phyloP scores from a whole-genome alignment of 2,797 vertebrate genomes.

The Notoglanidium macrostoma region DNA sequence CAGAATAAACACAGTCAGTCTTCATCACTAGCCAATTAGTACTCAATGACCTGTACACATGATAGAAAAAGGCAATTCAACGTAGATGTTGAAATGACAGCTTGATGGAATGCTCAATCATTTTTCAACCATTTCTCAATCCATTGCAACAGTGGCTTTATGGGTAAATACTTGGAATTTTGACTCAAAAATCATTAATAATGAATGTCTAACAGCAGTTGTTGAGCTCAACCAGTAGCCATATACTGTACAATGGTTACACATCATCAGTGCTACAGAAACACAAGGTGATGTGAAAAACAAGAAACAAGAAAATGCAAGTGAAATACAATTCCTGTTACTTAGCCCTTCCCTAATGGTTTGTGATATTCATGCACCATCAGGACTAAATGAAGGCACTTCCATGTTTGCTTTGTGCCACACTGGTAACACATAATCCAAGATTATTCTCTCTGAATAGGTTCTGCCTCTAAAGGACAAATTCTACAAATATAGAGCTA shows the following conservation, averaged over 20 bases:
- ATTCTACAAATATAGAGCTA: not conserved
- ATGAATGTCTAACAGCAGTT: not conserved
- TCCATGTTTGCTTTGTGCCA: not conserved
- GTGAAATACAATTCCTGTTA: slow-evolving; percentile 1
- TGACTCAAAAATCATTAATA: not conserved
- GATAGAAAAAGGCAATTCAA: not conserved
- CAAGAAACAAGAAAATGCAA: not conserved
- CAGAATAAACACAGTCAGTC: not conserved
- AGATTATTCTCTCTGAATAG: not conserved
- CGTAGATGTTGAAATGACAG: not conserved
- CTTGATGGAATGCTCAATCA: not conserved
- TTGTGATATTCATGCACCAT: not conserved
- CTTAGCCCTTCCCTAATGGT: not conserved
- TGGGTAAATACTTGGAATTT: not conserved
- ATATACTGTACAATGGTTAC: too few species aligned
- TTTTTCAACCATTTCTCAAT: not conserved
- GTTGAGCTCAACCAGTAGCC: not conserved
- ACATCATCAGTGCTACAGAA: not conserved
- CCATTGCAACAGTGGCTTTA: not conserved
- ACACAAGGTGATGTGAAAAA: not conserved
- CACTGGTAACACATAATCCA: not conserved
- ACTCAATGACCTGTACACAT: not conserved
- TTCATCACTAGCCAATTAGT: not conserved
- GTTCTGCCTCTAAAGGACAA: not conserved
- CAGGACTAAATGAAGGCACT: not conserved